Evolutionary conservation across 1,140 invertebrate species (phyloP).

Genomic region (Ostrea edulis): DNA sequence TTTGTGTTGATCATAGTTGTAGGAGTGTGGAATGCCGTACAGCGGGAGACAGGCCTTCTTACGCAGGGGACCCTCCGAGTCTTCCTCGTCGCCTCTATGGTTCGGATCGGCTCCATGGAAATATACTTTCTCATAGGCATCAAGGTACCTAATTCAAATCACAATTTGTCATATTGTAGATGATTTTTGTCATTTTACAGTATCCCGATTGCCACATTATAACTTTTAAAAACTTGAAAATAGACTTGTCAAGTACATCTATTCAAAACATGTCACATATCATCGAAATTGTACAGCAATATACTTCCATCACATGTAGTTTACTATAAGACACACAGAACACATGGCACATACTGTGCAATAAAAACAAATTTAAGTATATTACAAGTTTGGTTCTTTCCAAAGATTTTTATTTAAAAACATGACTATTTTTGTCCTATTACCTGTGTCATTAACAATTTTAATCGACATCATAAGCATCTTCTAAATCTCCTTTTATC

Average conservation of each 20-base stretch:
- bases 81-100: slow-evolving; percentile 79
- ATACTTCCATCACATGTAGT: too few relatives aligned
- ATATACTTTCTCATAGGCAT: slow-evolving; percentile 91
- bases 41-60: slow-evolving; percentile 70
- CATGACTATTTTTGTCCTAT: too few relatives aligned
- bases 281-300: too few relatives aligned
- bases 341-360: not conserved
- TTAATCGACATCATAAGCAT: too few relatives aligned
- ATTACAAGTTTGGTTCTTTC: not conserved
- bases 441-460: too few relatives aligned
- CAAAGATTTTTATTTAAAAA: too few relatives aligned
- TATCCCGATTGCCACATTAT: not conserved
- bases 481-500: too few relatives aligned
- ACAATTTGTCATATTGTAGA: not conserved
- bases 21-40: slow-evolving; percentile 85
- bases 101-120: slow-evolving; percentile 89
- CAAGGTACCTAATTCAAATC: slow-evolving; percentile 86
- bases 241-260: too few relatives aligned
- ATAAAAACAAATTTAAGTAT: not conserved
- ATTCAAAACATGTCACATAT: too few relatives aligned
- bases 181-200: not conserved
- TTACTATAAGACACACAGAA: too few relatives aligned
- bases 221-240: too few relatives aligned
- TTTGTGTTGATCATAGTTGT: slow-evolving; percentile 91
- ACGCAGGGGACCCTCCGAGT: slow-evolving; percentile 86